Base-by-base conservation (phyloP, 1,140 invertebrate species). In the Pseudomyrmex dendroicus region DNA sequence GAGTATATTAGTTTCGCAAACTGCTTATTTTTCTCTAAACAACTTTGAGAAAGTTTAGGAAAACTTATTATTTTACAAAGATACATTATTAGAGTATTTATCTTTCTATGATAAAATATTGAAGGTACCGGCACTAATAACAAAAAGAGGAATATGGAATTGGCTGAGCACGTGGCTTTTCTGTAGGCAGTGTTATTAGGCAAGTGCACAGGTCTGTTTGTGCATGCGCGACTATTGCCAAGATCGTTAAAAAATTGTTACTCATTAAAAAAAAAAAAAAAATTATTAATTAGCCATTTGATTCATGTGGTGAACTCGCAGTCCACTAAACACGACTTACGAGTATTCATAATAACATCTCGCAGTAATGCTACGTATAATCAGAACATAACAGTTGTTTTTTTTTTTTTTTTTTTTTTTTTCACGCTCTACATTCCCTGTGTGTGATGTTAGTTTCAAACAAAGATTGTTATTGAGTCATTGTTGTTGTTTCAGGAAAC, bases 161-260 rank as follows among this genome's bases (percentile, higher is more conserved):
- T 91, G 90, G 86, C 88, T 92, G 83, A 92, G 90, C 85, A 89
- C 91, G 82, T 91, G 91, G 90, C 87, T 93, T 87, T 90, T 92
- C 90, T 92, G 90, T 92, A 92, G 87, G 86, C 91, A 90, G 67
- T 92, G 91, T 88, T 92, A 91, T 84, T 92, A 93, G 91, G 89
- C 91, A 92, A 92, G 91, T 92, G 91, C 87, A 84, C 80, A 83
- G 72, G 57, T 85, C 77, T 90, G 85, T 89, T 89, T 84, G 86
- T 90, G 91, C 90, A 92, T 91, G 91, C 78, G 82, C 89, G 57
- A 82, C 72, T 78, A 73, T 85, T 72, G 85, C 78, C 73, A 83
- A 73, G 68, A 44, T 35, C 12, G 68, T 52, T 46, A 54, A 84
- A 62, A 13, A 9, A 35, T 54, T 67, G n/a, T 80, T 35, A 35